phyloP scores from a whole-genome alignment of 1,140 invertebrate species.

The Brachionus paranguensis region DNA sequence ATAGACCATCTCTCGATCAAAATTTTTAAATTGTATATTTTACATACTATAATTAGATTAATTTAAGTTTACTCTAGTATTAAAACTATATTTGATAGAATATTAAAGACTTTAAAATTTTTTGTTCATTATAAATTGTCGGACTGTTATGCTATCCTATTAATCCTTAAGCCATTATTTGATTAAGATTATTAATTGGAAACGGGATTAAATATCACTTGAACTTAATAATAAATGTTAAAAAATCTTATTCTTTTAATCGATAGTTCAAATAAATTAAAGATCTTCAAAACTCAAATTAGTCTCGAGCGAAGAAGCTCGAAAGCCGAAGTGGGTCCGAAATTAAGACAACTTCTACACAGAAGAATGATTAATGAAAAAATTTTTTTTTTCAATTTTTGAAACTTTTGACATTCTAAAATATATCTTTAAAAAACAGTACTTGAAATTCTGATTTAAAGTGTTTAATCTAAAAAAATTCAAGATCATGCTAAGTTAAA shows the following conservation, averaged over 20 bases:
- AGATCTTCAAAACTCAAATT: neutral
- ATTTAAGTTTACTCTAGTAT: conserved; percentile 13
- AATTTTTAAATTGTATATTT: neutral
- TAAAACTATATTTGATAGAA: conserved; percentile 8
- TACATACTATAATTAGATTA: neutral
- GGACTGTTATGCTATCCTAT: conserved; percentile 1
- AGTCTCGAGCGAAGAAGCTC: no score
- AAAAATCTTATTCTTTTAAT: neutral
- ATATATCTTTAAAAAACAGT: neutral
- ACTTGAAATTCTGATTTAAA: neutral
- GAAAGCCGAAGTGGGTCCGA: no score
- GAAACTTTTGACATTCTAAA: neutral
- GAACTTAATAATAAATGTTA: neutral
- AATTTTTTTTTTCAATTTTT: neutral
- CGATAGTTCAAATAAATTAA: neutral
- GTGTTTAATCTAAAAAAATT: conserved; percentile 2
- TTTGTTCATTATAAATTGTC: neutral
- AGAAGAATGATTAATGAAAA: neutral
- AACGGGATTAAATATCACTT: conserved; percentile 13
- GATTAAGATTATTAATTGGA: neutral
- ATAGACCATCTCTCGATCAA: neutral
- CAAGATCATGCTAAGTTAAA: neutral
- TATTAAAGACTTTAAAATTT: neutral
- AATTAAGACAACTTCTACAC: no score
- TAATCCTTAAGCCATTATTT: conserved; percentile 21